Base-by-base conservation (phyloP, 2,888 invertebrate genomes). In the Lysandra coridon region DNA sequence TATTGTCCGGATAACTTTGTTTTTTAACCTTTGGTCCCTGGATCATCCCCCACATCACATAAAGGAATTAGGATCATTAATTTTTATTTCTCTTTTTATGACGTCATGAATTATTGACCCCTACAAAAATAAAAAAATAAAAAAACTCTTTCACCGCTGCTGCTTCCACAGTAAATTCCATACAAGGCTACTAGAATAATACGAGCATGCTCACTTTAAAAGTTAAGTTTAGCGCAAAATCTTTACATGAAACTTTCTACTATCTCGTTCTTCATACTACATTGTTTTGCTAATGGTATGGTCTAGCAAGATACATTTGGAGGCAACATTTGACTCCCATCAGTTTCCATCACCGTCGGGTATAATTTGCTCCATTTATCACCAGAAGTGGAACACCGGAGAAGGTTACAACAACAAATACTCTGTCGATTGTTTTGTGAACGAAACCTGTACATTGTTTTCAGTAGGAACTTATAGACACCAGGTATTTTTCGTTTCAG, bases 311-410 rank as follows among this genome's bases (percentile, higher is more conserved):
- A 57, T 57, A 57, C 57, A 73, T 73, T 73, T 40, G 40, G 73
- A 37, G 14, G 40, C n/a, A 73, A 40, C 73, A 40, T 40, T 73
- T 40, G 40, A 73, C 44, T 40, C 73, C 73, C 79, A 81, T 83
- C 81, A 81, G 80, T 82, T 79, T 84, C 84, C 84, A 85, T 85
- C 84, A 86, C 87, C 84, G 85, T 85, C 81, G 85, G 49, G 86
- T 87, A 84, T 85, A 86, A 87, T 85, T 87, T 87, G 85, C 82
- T 82, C 85, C 87, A 89, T 90, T 88, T 90, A 90, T 90, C 88
- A 88, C 82, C 79, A 84, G 84, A 90, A 89, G 87, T 90, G 85
- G 89, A 87, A 86, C 89, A 84, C 86, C 84, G 74, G 80, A 80
- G 80, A 83, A 84, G 83, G 82, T 82, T 82, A 82, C 80, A 79